Evolutionary conservation across 2,797 vertebrate genomes (phyloP).

Genomic region (Geotrypetes seraphini): DNA sequence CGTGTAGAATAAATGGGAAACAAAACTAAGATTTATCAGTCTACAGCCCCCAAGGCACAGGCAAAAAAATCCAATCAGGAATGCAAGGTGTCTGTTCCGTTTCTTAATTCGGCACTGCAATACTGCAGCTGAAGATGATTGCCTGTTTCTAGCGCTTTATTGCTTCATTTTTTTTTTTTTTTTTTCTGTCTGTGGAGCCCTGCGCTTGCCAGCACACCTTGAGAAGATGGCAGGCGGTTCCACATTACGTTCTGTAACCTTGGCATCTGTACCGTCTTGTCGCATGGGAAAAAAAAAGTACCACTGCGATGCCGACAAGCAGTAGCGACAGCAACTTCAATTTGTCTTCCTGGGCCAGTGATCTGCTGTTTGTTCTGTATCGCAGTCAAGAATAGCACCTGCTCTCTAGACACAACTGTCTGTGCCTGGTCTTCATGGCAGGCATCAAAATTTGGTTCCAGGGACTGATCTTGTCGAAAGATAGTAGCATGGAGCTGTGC

Average conservation of each 20-base stretch:
- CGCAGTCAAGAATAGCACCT: not conserved
- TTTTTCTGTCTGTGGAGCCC: conserved; percentile 44
- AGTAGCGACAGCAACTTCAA: not conserved
- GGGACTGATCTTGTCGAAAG: conserved; percentile 1
- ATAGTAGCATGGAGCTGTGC: conserved; percentile 6
- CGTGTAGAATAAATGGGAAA: conserved; percentile 27
- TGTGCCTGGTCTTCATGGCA: not conserved
- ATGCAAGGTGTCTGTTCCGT: conserved; percentile 39
- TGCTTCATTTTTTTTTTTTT: conserved; percentile 45
- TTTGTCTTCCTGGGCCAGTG: conserved; percentile 12
- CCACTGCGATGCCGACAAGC: conserved; percentile 7
- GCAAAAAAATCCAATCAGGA: conserved; percentile 58
- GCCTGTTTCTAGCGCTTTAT: conserved; percentile 49
- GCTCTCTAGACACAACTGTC: not conserved
- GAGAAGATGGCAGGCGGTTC: conserved; percentile 31
- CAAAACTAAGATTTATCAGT: conserved; percentile 30
- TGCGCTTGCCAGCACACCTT: conserved; percentile 43
- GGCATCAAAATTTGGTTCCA: conserved; percentile 4
- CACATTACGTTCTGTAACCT: conserved; percentile 39
- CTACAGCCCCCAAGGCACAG: conserved; percentile 16
- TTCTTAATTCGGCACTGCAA: conserved; percentile 43
- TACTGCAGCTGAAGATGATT: conserved; percentile 46
- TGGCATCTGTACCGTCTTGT: conserved; percentile 34
- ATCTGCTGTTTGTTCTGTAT: conserved; percentile 2
- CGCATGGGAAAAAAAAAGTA: conserved; percentile 17